Evolutionary conservation across 2,113 vertebrate genomes (phyloP).

Genomic region (Pantherophis guttatus): DNA sequence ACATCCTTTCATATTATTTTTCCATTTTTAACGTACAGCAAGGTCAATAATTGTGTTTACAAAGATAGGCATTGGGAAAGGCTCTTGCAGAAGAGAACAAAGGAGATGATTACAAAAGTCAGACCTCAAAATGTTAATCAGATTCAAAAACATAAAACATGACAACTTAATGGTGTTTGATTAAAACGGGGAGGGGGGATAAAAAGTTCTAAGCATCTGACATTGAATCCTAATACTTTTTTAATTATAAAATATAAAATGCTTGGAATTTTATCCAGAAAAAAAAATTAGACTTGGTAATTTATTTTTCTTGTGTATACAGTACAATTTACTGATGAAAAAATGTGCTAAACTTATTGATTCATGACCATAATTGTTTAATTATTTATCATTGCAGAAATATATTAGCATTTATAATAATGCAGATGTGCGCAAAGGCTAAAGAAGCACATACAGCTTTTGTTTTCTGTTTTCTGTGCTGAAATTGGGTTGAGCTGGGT

Average conservation of each 20-base stretch:
- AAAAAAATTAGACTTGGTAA: conserved; percentile 99
- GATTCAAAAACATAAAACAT: conserved; percentile 77
- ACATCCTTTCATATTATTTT: conserved; percentile 29
- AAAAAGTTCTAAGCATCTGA: conserved; percentile 73
- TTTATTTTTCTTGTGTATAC: conserved; percentile 99
- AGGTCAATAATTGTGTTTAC: conserved; percentile 52
- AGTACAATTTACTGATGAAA: conserved; percentile 99
- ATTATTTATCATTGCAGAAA: conserved; percentile 99
- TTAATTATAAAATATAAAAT: conserved; percentile 93
- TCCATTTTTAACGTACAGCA: conserved; percentile 56
- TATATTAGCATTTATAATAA: conserved; percentile 99
- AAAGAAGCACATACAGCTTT: conserved; percentile 85
- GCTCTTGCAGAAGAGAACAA: conserved; percentile 62
- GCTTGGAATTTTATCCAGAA: conserved; percentile 82
- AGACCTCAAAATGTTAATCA: conserved; percentile 78
- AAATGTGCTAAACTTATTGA: conserved; percentile 99
- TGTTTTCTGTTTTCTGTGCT: conserved; percentile 79
- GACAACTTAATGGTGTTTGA: conserved; percentile 74
- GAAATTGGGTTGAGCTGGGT: conserved; percentile 67
- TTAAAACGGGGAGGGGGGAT: conserved; percentile 63
- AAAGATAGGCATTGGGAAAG: conserved; percentile 15
- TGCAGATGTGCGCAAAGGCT: conserved; percentile 86
- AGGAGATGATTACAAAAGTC: conserved; percentile 71
- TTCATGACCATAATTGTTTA: conserved; percentile 99
- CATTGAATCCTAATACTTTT: conserved; percentile 82